These are phyloP conservation scores for Nebria salina DNA, from an alignment of 2,888 invertebrate species.

Conservation along the genomic window DNA sequence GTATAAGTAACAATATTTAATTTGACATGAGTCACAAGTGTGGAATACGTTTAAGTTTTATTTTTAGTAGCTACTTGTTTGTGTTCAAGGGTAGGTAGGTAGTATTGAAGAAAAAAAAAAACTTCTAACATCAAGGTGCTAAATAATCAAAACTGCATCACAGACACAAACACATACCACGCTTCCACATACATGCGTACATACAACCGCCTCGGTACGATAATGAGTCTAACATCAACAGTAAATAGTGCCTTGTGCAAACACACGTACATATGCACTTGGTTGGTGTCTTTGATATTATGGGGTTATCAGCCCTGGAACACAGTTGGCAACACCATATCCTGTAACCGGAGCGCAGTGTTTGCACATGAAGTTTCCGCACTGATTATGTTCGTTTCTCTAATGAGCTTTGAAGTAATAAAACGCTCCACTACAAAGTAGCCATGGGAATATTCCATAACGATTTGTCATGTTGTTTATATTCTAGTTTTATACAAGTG, in stretches of 20 bases:
- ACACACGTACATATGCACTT: background rate
- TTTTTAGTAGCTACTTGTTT: background rate
- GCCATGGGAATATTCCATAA: background rate
- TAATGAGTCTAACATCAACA: conserved; percentile 32
- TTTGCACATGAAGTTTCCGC: conserved; percentile 1
- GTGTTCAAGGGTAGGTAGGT: conserved; percentile 1
- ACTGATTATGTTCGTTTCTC: background rate
- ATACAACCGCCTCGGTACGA: background rate
- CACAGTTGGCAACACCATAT: conserved; percentile 25
- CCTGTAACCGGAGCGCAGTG: conserved; percentile 25
- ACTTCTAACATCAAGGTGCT: conserved; percentile 43
- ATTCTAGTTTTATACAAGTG: background rate
- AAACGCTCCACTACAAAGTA: background rate
- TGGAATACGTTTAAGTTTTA: background rate
- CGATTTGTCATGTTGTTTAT: background rate
- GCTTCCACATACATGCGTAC: background rate
- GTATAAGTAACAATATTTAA: background rate
- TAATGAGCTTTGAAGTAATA: background rate
- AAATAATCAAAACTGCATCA: conserved; percentile 43
- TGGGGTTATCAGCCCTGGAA: conserved; percentile 44
- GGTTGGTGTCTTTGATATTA: conserved; percentile 35
- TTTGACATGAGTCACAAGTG: background rate
- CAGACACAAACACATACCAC: conserved; percentile 16
- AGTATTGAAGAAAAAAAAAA: background rate
- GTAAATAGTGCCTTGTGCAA: conserved; percentile 21